Conservation (phyloP, 2,113 vertebrate genomes). For the Cephalopholis sonnerati region DNA sequence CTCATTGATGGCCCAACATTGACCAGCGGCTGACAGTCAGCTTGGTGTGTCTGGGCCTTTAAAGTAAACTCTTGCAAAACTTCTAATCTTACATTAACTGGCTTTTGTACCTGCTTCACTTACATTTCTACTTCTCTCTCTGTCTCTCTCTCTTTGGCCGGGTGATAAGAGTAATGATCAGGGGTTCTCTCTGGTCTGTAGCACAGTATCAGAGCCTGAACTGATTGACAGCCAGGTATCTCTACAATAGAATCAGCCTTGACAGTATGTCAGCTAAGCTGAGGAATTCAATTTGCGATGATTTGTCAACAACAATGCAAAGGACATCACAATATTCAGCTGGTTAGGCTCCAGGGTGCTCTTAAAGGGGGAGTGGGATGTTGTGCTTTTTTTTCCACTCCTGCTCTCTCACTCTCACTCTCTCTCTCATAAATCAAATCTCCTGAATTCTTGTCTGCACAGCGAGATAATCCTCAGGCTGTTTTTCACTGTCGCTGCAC, state of each 20-base stretch:
- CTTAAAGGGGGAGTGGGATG: conserved; percentile 50
- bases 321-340: conserved; percentile 67
- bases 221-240: conserved; percentile 76
- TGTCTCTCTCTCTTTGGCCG: conserved; percentile 18
- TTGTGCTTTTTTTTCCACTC: conserved; percentile 11
- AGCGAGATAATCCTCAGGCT: conserved; percentile 80
- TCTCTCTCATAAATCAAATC: conserved; percentile 79
- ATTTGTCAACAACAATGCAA: conserved; percentile 79
- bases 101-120: conserved; percentile 30
- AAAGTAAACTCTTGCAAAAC: conserved; percentile 42
- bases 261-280: conserved; percentile 68
- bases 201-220: conserved; percentile 62
- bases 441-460: conserved; percentile 80
- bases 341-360: conserved; percentile 55
- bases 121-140: neutral
- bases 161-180: conserved; percentile 77
- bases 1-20: too few relatives aligned
- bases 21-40: too few relatives aligned
- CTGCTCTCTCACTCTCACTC: neutral
- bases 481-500: conserved; percentile 74
- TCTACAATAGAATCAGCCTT: conserved; percentile 70
- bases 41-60: too few relatives aligned
- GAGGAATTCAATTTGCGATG: conserved; percentile 76
- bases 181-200: conserved; percentile 68
- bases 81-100: conserved; percentile 45